Evolutionary conservation across 2,113 vertebrate species (phyloP).

Genomic region (Psilopsiagon aymara): DNA sequence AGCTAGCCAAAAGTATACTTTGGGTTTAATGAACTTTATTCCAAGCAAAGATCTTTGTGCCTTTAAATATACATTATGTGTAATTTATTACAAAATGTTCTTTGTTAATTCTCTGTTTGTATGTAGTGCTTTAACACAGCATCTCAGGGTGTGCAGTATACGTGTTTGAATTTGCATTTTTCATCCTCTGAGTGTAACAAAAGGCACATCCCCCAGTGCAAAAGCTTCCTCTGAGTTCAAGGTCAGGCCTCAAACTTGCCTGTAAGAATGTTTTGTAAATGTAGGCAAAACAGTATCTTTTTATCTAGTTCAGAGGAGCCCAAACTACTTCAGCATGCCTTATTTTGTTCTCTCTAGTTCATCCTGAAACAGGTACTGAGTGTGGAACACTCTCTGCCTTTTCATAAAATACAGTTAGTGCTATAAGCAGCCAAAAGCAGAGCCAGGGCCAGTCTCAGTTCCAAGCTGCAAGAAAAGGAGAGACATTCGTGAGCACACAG

Average conservation of each 20-base stretch:
- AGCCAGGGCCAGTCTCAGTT: not conserved
- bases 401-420: accelerated
- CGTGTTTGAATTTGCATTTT: not conserved
- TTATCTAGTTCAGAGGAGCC: not conserved
- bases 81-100: not conserved
- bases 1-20: not conserved
- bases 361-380: not conserved
- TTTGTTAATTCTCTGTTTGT: not conserved
- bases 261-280: not conserved
- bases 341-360: not conserved
- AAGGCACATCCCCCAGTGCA: not conserved
- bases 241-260: not conserved
- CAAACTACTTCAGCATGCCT: not conserved
- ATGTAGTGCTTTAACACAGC: not conserved
- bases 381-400: not conserved
- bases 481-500: accelerated
- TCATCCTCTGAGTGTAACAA: not conserved
- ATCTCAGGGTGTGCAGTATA: not conserved
- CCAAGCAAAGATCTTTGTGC: not conserved
- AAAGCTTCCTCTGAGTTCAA: not conserved
- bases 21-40: not conserved
- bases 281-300: not conserved
- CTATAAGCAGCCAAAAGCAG: not conserved
- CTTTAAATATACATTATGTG: not conserved
- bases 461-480: not conserved